Evolutionary conservation across 2,113 vertebrate species (phyloP).

Genomic region (Regulus satrapa): DNA sequence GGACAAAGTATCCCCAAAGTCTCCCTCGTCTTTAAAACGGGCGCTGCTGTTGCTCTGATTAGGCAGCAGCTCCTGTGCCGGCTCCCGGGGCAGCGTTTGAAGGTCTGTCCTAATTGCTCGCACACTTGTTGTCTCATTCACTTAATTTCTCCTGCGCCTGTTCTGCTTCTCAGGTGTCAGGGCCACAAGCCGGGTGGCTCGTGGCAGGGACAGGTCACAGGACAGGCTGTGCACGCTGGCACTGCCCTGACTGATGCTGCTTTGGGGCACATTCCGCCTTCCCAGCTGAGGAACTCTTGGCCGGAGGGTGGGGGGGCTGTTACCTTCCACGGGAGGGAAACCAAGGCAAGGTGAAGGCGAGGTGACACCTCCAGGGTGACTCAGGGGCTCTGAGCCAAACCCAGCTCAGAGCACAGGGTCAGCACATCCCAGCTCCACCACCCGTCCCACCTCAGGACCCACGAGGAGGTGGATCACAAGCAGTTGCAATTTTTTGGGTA

Average conservation of each 20-base stretch:
- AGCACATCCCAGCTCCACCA: not conserved
- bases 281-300: not conserved
- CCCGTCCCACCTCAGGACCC: fast-evolving
- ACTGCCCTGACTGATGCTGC: fast-evolving
- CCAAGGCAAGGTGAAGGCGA: not conserved
- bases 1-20: conserved; percentile 49
- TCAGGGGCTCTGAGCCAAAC: not conserved
- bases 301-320: fast-evolving
- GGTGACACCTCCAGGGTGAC: not conserved
- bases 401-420: not conserved
- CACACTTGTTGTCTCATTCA: conserved; percentile 40
- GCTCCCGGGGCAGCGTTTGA: not conserved
- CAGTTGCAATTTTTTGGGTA: not conserved
- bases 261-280: not conserved
- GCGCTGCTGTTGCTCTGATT: not conserved
- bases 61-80: not conserved
- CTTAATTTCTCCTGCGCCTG: not conserved
- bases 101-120: not conserved
- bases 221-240: not conserved
- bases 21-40: not conserved
- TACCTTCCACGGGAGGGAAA: not conserved
- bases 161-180: conserved; percentile 26
- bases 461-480: not conserved
- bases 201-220: not conserved
- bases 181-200: not conserved